Base-by-base conservation (phyloP, 2,113 vertebrate species). In the Melanotaenia duboulayi region DNA sequence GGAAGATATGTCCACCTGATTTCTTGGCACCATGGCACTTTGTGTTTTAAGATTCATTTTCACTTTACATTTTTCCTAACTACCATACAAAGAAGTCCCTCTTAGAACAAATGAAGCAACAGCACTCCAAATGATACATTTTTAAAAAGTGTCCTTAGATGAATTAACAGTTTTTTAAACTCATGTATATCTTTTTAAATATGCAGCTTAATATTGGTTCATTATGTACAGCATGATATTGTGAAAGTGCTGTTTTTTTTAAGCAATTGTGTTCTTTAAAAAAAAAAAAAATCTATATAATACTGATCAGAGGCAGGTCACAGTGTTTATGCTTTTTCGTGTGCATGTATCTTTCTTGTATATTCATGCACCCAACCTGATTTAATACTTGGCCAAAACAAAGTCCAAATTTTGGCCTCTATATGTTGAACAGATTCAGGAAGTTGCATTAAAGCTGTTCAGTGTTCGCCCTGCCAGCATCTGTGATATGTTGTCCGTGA, bases 221-320 rank as follows among this genome's bases (percentile, higher is more conserved):
- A 63, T 70, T 87, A 83, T 91, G 48, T 92, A 91, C 89, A 89
- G 85, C 74, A 65, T 73, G 75, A 72, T 83, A 78, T 86, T 72
- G 65, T 63, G 50, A 93, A 94, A 94, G 93, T 94, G 92, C 92
- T 90, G n/a, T n/a, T n/a, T n/a, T 91, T 37, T 79, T 82, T 56
- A 74, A 87, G 75, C 79, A 78, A 83, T 58, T 58, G 51, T 70
- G 66, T 63, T 68, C 65, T 85, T 84, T 90, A n/a, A n/a, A 88
- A 82, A 91, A 78, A 90, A 88, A 82, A 91, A 78, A 89, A 74
- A 55, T 39, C 20, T 32, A 65, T 71, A 80, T 93, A 94, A 94
- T 90, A 94, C 94, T 94, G 90, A 88, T 85, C 66, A 50, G 71
- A 89, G 84, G 85, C 81, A 73, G 70, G 71, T 84, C 74, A 65